Evolutionary conservation across 2,888 invertebrate genomes (phyloP).

Genomic region (Aplocera efformata): DNA sequence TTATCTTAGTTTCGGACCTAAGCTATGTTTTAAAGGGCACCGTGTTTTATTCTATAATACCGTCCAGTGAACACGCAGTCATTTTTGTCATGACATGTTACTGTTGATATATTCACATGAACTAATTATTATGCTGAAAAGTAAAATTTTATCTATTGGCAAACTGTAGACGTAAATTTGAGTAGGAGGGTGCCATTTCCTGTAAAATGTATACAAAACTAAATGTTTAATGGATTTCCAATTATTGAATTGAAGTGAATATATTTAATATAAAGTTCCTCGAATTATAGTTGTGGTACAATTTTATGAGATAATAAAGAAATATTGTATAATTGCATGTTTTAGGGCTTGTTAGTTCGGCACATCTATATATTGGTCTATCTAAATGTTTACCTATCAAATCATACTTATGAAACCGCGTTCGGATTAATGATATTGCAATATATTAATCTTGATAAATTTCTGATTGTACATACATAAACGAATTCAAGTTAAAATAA

Average conservation of each 20-base stretch:
- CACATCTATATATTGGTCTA: conserved; percentile 1
- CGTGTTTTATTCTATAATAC: conserved; percentile 64
- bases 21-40: conserved; percentile 52
- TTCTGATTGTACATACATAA: too few species aligned
- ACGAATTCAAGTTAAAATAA: too few species aligned
- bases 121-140: conserved; percentile 14
- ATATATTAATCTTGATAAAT: conserved; percentile 2
- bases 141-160: conserved; percentile 24
- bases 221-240: conserved; percentile 24
- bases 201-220: conserved; percentile 12
- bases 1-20: conserved; percentile 47
- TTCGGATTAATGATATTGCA: not conserved
- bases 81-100: conserved; percentile 33
- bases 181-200: conserved; percentile 26
- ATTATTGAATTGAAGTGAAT: conserved; percentile 17
- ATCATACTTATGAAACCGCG: conserved; percentile 2
- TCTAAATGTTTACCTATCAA: not conserved
- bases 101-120: conserved; percentile 11
- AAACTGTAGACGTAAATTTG: conserved; percentile 34
- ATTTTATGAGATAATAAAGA: conserved; percentile 31
- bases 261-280: conserved; percentile 57
- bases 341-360: conserved; percentile 8
- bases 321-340: conserved; percentile 28
- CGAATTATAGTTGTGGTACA: conserved; percentile 55
- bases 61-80: conserved; percentile 69